Percentiles rank a stretch among this genome's conserved stretches.
phyloP scores from a whole-genome alignment of 2,797 vertebrate genomes.

The Lophotriccus pileatus region DNA sequence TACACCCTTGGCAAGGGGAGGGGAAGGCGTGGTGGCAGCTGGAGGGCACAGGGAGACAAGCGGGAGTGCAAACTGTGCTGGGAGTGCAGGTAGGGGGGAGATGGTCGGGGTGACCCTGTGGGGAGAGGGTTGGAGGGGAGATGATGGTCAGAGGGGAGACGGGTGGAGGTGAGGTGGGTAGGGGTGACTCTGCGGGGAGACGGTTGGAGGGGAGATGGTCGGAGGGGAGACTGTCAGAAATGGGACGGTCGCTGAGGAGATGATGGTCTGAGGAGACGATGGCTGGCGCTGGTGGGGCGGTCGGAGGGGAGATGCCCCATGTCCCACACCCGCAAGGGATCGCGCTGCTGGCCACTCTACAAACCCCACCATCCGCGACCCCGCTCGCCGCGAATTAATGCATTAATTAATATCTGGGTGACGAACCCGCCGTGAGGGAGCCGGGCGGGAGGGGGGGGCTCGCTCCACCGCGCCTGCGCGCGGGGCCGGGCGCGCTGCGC shows the following conservation, averaged over 20 bases:
- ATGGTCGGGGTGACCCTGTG: background rate
- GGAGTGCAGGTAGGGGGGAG: background rate
- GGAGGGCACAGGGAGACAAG: fast-evolving
- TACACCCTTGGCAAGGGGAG: background rate
- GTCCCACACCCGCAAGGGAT: background rate
- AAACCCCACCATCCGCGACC: no score
- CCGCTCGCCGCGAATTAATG: no score
- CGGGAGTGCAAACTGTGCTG: fast-evolving
- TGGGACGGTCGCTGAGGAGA: no score
- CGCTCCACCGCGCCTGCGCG: background rate
- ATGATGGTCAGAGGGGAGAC: background rate
- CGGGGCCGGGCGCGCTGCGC: background rate
- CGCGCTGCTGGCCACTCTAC: no score
- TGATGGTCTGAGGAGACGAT: no score
- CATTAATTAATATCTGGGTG: no score
- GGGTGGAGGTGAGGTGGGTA: no score
- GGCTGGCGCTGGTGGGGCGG: no score
- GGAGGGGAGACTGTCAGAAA: background rate
- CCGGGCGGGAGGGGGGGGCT: background rate
- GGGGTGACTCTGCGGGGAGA: no score
- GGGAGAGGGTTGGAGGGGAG: background rate
- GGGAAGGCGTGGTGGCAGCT: background rate
- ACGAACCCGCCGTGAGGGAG: no score
- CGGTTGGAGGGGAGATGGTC: background rate
- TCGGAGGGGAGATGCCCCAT: background rate